These are phyloP conservation scores for Coptodon rendalli DNA, from an alignment of 2,113 vertebrate genomes.

Conservation along the genomic window DNA sequence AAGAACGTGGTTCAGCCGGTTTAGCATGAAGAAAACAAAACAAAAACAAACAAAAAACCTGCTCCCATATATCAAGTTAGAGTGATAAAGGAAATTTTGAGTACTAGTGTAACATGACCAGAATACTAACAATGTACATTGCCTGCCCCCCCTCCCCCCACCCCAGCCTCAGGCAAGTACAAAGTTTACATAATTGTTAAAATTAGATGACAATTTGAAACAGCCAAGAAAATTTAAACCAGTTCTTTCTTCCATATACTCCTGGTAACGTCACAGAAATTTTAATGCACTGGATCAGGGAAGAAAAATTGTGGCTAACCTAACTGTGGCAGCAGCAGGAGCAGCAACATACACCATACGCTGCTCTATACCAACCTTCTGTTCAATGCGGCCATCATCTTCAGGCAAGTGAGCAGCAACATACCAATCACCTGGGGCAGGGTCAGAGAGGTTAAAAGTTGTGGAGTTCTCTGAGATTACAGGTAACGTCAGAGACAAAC, in stretches of 20 bases:
- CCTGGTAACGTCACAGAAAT: background rate
- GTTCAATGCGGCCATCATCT: slow-evolving; percentile 85
- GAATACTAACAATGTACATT: background rate
- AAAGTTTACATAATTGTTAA: background rate
- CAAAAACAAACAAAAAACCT: background rate
- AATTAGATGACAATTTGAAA: background rate
- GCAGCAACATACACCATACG: background rate
- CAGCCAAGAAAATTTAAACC: background rate
- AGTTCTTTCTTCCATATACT: background rate
- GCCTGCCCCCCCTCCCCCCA: background rate
- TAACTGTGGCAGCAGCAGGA: background rate
- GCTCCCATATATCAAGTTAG: background rate
- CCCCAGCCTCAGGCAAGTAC: background rate
- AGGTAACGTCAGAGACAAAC: slow-evolving; percentile 70
- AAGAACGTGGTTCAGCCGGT: slow-evolving; percentile 4
- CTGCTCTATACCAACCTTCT: slow-evolving; percentile 77
- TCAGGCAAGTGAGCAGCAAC: slow-evolving; percentile 86
- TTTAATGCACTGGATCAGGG: background rate
- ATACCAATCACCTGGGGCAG: slow-evolving; percentile 87
- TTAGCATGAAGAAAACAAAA: background rate
- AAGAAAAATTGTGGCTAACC: background rate
- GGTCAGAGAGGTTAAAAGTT: slow-evolving; percentile 81
- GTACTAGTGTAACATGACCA: background rate
- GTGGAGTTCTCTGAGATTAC: slow-evolving; percentile 58
- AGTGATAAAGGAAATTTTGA: background rate